A percentile compares a stretch with the other conserved stretches of the same genome.
phyloP scores from a whole-genome alignment of 2,113 vertebrate genomes.

The Hippocampus abdominalis region DNA sequence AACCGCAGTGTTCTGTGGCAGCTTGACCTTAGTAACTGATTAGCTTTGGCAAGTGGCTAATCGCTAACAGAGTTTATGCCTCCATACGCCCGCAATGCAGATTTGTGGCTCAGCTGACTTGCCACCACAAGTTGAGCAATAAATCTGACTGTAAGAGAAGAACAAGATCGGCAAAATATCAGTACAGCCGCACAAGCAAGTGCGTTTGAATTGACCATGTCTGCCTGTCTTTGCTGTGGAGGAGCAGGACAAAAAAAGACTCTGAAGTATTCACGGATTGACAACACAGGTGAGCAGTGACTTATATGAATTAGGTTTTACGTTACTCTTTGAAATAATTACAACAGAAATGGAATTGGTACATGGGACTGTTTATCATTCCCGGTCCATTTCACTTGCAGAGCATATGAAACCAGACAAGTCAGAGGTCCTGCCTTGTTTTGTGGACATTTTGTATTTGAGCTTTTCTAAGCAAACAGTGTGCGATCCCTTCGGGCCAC shows the following conservation, averaged over 20 bases:
- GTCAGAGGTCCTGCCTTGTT: neutral
- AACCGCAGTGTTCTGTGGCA: neutral
- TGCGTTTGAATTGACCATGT: slow-evolving; percentile 16
- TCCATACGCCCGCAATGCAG: neutral
- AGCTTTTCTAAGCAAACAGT: slow-evolving; percentile 9
- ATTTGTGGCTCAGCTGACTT: slow-evolving; percentile 1
- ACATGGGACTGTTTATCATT: neutral
- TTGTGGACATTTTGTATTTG: slow-evolving; percentile 10
- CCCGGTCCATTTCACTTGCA: slow-evolving; percentile 8
- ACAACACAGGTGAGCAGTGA: slow-evolving; percentile 34
- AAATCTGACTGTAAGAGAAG: neutral
- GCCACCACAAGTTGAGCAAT: neutral
- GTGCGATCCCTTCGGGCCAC: neutral
- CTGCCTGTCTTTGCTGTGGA: slow-evolving; percentile 9
- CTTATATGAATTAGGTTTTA: neutral
- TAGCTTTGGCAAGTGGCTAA: slow-evolving; percentile 25
- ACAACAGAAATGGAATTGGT: neutral
- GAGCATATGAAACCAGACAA: neutral
- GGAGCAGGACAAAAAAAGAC: slow-evolving; percentile 1
- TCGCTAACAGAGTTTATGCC: slow-evolving; percentile 17
- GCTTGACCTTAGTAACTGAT: slow-evolving; percentile 42
- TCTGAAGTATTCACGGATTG: slow-evolving; percentile 19
- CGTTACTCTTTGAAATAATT: neutral
- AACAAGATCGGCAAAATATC: slow-evolving; percentile 1
- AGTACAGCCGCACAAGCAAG: neutral